These are phyloP conservation scores for Rhabdophis nuchalis DNA, from an alignment of 2,797 vertebrate species.

Conservation along the genomic window DNA sequence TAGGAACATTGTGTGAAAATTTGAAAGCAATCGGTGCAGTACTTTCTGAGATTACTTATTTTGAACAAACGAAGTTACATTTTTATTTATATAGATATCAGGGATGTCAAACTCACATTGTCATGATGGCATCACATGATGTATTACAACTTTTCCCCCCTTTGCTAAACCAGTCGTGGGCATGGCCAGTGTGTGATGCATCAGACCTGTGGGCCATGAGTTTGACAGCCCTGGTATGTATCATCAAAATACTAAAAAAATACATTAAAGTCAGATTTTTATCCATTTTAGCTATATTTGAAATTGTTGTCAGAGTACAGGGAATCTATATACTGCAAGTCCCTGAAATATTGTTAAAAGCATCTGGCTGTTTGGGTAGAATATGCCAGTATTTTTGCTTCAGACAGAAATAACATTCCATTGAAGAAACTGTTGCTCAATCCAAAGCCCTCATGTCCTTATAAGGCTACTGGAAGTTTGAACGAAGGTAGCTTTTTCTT, in stretches of 20 bases:
- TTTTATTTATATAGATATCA: no score
- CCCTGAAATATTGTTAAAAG: slow-evolving; percentile 18
- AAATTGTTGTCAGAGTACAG: slow-evolving; percentile 10
- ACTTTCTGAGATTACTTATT: no score
- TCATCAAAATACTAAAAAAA: background rate
- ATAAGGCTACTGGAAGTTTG: slow-evolving; percentile 46
- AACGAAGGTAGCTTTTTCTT: slow-evolving; percentile 49
- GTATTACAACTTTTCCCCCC: no score
- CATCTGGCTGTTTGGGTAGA: slow-evolving; percentile 12
- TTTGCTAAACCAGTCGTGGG: no score
- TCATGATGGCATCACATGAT: no score
- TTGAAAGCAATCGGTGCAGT: no score
- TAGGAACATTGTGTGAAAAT: no score
- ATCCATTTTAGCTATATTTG: slow-evolving; percentile 14
- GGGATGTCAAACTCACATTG: no score
- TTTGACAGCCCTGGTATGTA: background rate
- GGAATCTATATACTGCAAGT: background rate
- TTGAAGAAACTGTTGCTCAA: slow-evolving; percentile 47
- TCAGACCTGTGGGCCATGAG: accelerated
- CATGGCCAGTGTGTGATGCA: no score
- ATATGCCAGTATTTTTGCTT: slow-evolving; percentile 25
- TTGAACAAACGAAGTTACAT: no score
- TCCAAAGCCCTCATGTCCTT: slow-evolving; percentile 45
- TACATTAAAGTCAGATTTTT: background rate
- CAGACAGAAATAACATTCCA: slow-evolving; percentile 23